Percentiles rank a stretch among this genome's conserved stretches.
Conservation (phyloP, 2,797 vertebrate species). For the Tauraco hartlaubi region DNA sequence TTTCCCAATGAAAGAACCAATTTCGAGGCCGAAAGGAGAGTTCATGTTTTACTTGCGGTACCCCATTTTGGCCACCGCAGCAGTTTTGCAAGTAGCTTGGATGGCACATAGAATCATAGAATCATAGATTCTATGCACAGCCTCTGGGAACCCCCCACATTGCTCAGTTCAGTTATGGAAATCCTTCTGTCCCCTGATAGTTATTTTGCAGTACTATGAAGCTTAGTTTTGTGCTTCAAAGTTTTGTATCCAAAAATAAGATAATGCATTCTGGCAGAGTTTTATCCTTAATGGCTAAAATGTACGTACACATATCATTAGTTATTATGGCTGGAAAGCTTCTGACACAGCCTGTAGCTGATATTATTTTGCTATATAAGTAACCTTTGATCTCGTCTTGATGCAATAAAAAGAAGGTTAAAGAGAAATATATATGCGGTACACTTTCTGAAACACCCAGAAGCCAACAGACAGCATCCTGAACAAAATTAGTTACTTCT, state of each 20-base stretch:
- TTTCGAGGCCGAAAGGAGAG: neutral
- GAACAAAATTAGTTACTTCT: neutral
- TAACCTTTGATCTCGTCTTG: constrained; percentile 48
- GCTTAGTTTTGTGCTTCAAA: constrained; percentile 42
- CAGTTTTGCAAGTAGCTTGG: constrained; percentile 20
- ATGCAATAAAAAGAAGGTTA: constrained; percentile 52
- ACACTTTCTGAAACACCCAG: constrained; percentile 8
- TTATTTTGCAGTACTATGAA: neutral
- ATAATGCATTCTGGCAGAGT: constrained; percentile 64
- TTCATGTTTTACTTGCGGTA: neutral
- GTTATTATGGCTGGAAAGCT: constrained; percentile 42
- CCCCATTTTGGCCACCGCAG: neutral
- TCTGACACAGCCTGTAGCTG: constrained; percentile 52
- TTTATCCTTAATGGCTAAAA: constrained; percentile 64
- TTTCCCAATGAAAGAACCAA: neutral
- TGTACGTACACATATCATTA: constrained; percentile 39
- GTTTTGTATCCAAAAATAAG: constrained; percentile 49
- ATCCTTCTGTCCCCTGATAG: constrained; percentile 10
- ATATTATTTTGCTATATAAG: constrained; percentile 41
- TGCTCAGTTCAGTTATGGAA: constrained; percentile 42
- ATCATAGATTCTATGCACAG: too few species aligned
- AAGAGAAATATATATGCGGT: constrained; percentile 13
- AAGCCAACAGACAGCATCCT: neutral
- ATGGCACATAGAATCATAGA: neutral
- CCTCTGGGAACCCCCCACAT: neutral